Evolutionary conservation across 2,888 invertebrate genomes (phyloP).

Genomic region (Tuberolachnus salignus): DNA sequence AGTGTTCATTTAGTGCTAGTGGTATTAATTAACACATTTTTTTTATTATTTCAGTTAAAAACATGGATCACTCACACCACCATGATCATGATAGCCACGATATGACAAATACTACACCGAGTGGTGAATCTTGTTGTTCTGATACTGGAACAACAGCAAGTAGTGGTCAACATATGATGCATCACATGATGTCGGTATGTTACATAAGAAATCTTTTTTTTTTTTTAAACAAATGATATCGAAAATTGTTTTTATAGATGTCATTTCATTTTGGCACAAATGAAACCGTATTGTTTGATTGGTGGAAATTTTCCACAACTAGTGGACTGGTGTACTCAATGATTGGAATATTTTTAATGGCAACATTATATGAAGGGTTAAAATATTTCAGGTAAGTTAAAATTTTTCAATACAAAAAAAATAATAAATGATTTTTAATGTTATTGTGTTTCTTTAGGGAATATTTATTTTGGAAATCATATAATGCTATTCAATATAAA

Average conservation of each 20-base stretch:
- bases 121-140: constrained; percentile 4
- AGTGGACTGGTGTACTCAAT: constrained; percentile 87
- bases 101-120: neutral
- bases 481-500: constrained; percentile 82
- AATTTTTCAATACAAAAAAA: constrained; percentile 5
- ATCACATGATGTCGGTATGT: constrained; percentile 63
- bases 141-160: neutral
- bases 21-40: neutral
- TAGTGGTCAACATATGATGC: constrained; percentile 57
- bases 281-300: constrained; percentile 80
- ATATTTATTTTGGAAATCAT: constrained; percentile 85
- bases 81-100: constrained; percentile 21
- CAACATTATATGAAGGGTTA: constrained; percentile 92
- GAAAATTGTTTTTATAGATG: constrained; percentile 62
- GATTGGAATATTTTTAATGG: constrained; percentile 88
- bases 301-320: constrained; percentile 77
- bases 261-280: constrained; percentile 79
- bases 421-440: neutral
- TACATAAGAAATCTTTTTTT: constrained; percentile 23
- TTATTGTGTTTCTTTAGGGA: constrained; percentile 66
- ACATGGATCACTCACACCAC: constrained; percentile 33
- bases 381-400: constrained; percentile 76
- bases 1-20: neutral
- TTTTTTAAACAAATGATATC: neutral
- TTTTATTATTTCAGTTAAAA: constrained; percentile 31